Base-by-base conservation (phyloP, 2,113 vertebrate species). In the Ictalurus furcatus region DNA sequence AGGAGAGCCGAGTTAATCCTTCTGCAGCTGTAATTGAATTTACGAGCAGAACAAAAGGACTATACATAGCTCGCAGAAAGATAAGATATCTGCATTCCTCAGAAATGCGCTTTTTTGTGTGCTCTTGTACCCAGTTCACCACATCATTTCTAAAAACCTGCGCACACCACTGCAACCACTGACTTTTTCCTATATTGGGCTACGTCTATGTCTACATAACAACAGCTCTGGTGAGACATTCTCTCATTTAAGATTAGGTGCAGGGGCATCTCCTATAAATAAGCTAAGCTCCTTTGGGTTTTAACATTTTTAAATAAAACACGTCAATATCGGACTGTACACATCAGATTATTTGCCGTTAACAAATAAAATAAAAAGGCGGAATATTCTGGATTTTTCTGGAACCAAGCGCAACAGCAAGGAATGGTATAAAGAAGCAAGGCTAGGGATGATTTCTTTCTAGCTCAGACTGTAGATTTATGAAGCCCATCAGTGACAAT, bases 1-100 rank as follows among this genome's bases (percentile, higher is more conserved):
- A 63, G 76, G 74, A 84, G 58, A 85, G 37, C 83, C 16, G 30
- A 84, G 90, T 89, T 21, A 86, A 61, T 88, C 34, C 25, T 71
- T 34, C n/a, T 28, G 81, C 58, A 63, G 28, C 37, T 52, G 11
- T 73, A 74, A 69, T n/a, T 52, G 13, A 40, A 21, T 76, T 79
- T 69, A 80, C 2, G n/a, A 21, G 73, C 58, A 85, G 61, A 44
- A 73, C 52, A 58, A 61, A 58, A 61, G 16, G 40, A 80, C 25
- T 87, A 21, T 23, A 87, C 84, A 37, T 2, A 56, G 48, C 21
- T 85, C 8, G 37, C 7, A 37, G 65, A 73, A 71, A 52, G 65
- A 54, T 71, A 71, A 85, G 28, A 30, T 30, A 85, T 54, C 65
- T 85, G 56, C 58, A 40, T 63, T 84, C 21, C 21, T 44, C 34